These are phyloP conservation scores for Beaufortia kweichowensis DNA, from an alignment of 2,113 vertebrate species.

Conservation along the genomic window DNA sequence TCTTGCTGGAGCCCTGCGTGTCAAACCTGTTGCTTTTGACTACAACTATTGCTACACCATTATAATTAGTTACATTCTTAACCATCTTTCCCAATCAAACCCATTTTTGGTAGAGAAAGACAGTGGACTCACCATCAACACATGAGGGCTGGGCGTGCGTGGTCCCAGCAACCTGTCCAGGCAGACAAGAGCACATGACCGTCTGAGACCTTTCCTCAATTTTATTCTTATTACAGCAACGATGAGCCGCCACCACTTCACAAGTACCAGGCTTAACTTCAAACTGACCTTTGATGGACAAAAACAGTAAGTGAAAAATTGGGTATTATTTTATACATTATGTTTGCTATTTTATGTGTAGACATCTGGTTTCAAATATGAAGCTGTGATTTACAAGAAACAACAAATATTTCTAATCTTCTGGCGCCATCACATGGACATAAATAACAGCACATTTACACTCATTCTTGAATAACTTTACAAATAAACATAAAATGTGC, in stretches of 20 bases:
- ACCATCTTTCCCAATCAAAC: not conserved
- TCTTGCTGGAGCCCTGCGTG: too few relatives aligned
- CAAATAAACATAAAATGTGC: not conserved
- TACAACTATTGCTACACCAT: too few relatives aligned
- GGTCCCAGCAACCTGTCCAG: slow-evolving; percentile 92
- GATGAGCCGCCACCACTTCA: slow-evolving; percentile 89
- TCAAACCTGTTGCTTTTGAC: too few relatives aligned
- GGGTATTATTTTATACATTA: not conserved
- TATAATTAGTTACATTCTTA: too few relatives aligned
- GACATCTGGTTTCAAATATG: not conserved
- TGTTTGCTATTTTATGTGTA: not conserved
- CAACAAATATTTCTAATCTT: not conserved
- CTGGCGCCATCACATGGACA: slow-evolving; percentile 39
- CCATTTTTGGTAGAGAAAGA: slow-evolving; percentile 36
- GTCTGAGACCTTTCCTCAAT: slow-evolving; percentile 95
- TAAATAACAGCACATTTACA: not conserved
- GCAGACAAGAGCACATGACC: slow-evolving; percentile 93
- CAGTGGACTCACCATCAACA: slow-evolving; percentile 84
- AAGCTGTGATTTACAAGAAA: not conserved
- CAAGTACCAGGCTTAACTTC: slow-evolving; percentile 78
- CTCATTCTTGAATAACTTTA: not conserved
- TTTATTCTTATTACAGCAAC: slow-evolving; percentile 95
- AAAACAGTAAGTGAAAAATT: not conserved
- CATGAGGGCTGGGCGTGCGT: slow-evolving; percentile 88
- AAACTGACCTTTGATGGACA: slow-evolving; percentile 29